Base-by-base conservation (phyloP, 30 jellyfish, hydroid and myxozoan genomes). In the Clytia hemisphaerica region DNA sequence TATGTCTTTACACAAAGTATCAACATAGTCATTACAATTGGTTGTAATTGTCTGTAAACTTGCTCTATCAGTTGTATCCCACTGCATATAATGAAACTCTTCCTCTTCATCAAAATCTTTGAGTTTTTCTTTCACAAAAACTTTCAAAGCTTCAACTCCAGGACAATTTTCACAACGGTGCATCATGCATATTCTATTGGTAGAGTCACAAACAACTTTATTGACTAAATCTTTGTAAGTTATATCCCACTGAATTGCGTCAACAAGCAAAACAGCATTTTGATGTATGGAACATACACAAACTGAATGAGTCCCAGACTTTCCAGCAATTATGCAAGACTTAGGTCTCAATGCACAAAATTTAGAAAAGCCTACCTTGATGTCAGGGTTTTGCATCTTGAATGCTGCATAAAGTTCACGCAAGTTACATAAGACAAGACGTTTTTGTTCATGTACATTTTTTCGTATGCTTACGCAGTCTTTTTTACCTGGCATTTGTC, bases 241-340 rank as follows among this genome's bases (percentile, higher is more conserved):
- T 47, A 57, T 45, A 36, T 54, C 68, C n/a, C n/a, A n/a, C n/a
- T n/a, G n/a, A 22, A 76, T 42, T 25, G 78, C 71, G 22, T 24
- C 46, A 26, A 83, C 71, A 58, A 66, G 36, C 69, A 74, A 62
- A 31, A 25, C 61, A 47, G 59, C 50, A 58, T 73, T 75, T 65
- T 82, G 79, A 49, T 83, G 93, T 25, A 70, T 32, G 32, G 93
- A 76, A 37, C 95, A 83, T 40, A 76, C 93, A 54, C 95, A 83
- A 49, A 76, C 95, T 45, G 88, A 76, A 48, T 83, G 95, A 24
- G 95, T 83, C 21, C 95, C 93, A 7, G 79, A 74, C 19, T 73
- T 31, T 19, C 93, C 86, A 45, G 77, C 93, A 26, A 68, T 22
- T 10, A 76, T 58, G 67, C 95, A 76, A 87, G 88, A 76, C 46